Conservation (phyloP, 2,888 invertebrate species). For the Phortica okadai region DNA sequence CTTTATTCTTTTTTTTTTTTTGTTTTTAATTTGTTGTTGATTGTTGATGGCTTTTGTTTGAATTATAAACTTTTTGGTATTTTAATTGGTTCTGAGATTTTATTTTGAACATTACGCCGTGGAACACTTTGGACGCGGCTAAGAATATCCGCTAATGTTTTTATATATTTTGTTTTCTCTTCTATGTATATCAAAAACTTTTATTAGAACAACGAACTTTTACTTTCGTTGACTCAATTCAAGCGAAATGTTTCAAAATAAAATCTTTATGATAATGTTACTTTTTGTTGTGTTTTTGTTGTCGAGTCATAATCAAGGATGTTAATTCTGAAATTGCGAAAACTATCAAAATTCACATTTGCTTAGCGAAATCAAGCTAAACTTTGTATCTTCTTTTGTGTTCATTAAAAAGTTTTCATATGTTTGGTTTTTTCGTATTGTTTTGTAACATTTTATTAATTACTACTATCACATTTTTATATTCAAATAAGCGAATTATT, state of each 20-base stretch:
- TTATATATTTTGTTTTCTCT: too few relatives aligned
- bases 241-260: neutral
- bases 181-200: too few relatives aligned
- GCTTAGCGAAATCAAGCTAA: constrained; percentile 3
- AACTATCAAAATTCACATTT: neutral
- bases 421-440: constrained; percentile 44
- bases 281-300: neutral
- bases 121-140: neutral
- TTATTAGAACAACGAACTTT: too few relatives aligned
- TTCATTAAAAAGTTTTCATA: neutral
- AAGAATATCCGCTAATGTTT: too few relatives aligned
- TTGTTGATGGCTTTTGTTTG: constrained; percentile 30
- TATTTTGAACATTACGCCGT: constrained; percentile 7
- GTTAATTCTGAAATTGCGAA: neutral
- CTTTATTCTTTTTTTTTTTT: constrained; percentile 51
- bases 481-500: constrained; percentile 56
- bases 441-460: constrained; percentile 55
- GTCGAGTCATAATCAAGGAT: neutral
- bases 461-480: constrained; percentile 70
- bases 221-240: neutral
- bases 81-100: constrained; percentile 21
- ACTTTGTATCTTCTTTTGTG: neutral
- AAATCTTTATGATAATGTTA: neutral
- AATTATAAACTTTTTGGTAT: neutral
- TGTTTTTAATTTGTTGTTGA: constrained; percentile 2